phyloP scores from a whole-genome alignment of 2,888 invertebrate genomes.

The Cantharis rustica region DNA sequence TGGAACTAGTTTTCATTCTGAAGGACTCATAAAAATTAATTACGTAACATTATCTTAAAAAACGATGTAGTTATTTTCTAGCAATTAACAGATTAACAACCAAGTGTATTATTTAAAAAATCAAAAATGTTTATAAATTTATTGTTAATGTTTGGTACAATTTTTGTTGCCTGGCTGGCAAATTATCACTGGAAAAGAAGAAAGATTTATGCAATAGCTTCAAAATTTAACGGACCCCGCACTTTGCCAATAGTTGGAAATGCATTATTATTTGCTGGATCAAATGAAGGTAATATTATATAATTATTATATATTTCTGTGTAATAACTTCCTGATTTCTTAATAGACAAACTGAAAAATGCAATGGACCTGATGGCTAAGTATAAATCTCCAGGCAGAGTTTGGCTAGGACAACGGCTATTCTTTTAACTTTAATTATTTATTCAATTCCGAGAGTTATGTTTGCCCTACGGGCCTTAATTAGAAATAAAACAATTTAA shows the following conservation, averaged over 20 bases:
- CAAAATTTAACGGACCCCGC: slow-evolving; percentile 37
- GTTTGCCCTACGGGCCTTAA: no score
- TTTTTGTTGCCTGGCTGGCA: slow-evolving; percentile 31
- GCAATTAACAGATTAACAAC: no score
- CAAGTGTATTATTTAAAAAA: no score
- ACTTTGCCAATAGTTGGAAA: slow-evolving; percentile 41
- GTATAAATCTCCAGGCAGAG: slow-evolving; percentile 21
- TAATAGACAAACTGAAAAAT: background rate
- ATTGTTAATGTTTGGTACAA: background rate
- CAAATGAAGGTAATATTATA: slow-evolving; percentile 27
- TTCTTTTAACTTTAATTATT: no score
- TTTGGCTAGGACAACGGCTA: background rate
- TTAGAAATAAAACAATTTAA: no score
- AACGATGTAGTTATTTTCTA: no score
- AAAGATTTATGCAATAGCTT: slow-evolving; percentile 36
- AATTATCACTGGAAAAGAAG: slow-evolving; percentile 40
- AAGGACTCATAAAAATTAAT: no score
- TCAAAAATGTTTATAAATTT: background rate
- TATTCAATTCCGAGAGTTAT: no score
- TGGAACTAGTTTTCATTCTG: no score
- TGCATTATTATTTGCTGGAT: slow-evolving; percentile 37
- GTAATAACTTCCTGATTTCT: background rate
- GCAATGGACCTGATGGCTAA: slow-evolving; percentile 18
- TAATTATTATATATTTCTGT: no score
- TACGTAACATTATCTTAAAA: no score